Conservation (phyloP, 2,888 invertebrate genomes). For the Mesochorus sp. region DNA sequence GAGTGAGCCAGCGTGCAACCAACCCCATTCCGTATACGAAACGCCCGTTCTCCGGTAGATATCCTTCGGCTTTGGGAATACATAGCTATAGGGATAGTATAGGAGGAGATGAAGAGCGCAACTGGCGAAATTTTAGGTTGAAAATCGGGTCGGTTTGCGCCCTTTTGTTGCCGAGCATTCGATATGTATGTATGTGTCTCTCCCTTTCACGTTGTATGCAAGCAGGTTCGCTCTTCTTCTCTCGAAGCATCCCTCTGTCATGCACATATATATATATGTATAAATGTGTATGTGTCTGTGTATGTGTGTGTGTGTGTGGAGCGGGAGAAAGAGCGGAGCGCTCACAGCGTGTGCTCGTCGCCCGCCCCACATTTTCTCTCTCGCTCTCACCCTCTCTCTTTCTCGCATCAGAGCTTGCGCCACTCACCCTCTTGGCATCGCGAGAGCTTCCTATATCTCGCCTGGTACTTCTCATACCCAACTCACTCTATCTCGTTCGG, state of each 20-base stretch:
- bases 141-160: no score
- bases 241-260: conserved; percentile 32
- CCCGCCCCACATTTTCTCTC: conserved; percentile 50
- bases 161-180: background rate
- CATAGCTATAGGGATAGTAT: no score
- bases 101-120: no score
- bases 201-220: conserved; percentile 33
- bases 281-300: background rate
- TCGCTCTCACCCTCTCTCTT: conserved; percentile 13
- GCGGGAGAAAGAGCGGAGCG: conserved; percentile 35
- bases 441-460: conserved; percentile 56
- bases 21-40: conserved; percentile 60
- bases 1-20: conserved; percentile 66
- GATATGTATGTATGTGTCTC: conserved; percentile 25
- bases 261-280: background rate
- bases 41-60: conserved; percentile 73
- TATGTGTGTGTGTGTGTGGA: background rate
- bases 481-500: conserved; percentile 50
- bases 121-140: no score
- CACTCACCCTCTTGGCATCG: conserved; percentile 63
- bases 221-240: conserved; percentile 47
- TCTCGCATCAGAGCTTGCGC: conserved; percentile 51
- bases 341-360: conserved; percentile 63
- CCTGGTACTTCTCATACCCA: conserved; percentile 56
- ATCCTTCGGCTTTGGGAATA: conserved; percentile 77